Conservation (phyloP, 2,797 vertebrate genomes). For the Dermochelys coriacea region DNA sequence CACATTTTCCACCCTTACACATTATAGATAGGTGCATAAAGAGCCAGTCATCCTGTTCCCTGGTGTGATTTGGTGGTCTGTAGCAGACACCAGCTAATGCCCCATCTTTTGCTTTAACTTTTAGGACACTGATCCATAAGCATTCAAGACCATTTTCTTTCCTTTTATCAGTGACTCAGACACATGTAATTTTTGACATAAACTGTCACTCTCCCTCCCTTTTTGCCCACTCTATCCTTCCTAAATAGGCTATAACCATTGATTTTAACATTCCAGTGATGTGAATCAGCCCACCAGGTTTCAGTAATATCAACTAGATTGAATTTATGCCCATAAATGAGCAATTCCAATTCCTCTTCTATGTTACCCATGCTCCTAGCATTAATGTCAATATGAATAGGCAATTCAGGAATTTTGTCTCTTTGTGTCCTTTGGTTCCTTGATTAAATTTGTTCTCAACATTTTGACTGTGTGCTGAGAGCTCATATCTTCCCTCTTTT, state of each 20-base stretch:
- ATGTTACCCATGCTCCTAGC: not conserved
- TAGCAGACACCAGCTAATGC: not conserved
- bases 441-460: not conserved
- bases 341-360: not conserved
- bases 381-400: not conserved
- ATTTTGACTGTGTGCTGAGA: not conserved
- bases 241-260: not conserved
- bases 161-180: not conserved
- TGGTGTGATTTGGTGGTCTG: too few species aligned
- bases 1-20: not conserved
- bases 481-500: not conserved
- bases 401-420: not conserved
- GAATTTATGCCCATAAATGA: not conserved
- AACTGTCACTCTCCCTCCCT: not conserved
- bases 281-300: not conserved
- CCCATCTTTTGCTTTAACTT: not conserved
- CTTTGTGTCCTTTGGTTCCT: not conserved
- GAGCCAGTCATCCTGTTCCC: too few species aligned
- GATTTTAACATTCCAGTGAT: not conserved
- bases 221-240: not conserved
- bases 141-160: not conserved
- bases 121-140: not conserved
- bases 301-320: not conserved
- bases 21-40: not conserved
- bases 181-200: not conserved